Evolutionary conservation across 2,888 invertebrate species (phyloP), one percentile per base, ranked within the genome.

Genomic region (Cheilosia pagana): DNA sequence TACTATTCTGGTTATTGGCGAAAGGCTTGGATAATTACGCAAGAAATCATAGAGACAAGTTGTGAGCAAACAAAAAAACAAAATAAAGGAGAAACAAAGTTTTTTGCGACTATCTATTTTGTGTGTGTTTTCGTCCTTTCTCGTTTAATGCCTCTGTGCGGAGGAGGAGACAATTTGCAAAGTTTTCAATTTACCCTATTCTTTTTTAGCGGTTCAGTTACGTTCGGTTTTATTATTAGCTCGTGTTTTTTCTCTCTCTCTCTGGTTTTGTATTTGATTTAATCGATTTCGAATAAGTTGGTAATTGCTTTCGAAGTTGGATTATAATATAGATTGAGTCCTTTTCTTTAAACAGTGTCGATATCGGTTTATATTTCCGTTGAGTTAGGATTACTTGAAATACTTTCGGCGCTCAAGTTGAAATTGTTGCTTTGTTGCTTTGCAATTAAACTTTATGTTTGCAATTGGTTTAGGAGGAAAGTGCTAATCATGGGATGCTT

Each of bases 21-120:
- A 76, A 65, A 76, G 70, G 76, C 70, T 81, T 43, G 63, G 75
- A 81, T 81, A 76, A 81, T 81, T 81, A 65, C 70, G 76, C 19
- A 65, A 59, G 70, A 70, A 76, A 57, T 75, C 81, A 62, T 63
- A 70, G 63, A 63, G 62, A 81, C 63, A 63, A 68, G 70, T 57
- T 77, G 53, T 45, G 21, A 28, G 52, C 10, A 23, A 25, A 23
- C 19, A 5, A 12, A 65, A 65, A 21, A 52, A 14, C 7, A 21
- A 50, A 52, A 23, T 21, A 35, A 48, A 45, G 43, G 48, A 70
- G 41, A 68, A 63, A 62, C 57, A 55, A 68, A 63, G 62, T 70
- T 74, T 63, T 75, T 71, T 50, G 52, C 28, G 50, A 75, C 63
- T 75, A 62, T 68, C 55, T 62, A 39, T n/a, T 53, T 53, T 67